Evolutionary conservation across 2,797 vertebrate genomes (phyloP).

Genomic region (Australoheros facetus): DNA sequence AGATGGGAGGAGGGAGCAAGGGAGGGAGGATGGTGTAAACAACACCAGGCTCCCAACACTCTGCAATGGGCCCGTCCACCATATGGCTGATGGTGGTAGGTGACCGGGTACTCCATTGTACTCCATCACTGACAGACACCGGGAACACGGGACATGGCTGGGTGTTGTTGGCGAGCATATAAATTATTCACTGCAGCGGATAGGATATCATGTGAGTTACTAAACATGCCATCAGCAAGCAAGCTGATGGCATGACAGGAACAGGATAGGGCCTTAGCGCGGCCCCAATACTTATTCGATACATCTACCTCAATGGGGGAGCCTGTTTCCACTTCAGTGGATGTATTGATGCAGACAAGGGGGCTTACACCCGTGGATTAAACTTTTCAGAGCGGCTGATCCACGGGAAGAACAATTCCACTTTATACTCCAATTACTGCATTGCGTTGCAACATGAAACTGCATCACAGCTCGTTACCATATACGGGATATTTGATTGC

Average conservation of each 20-base stretch:
- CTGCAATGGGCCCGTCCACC: slow-evolving; percentile 39
- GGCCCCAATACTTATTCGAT: slow-evolving; percentile 59
- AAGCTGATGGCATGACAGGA: slow-evolving; percentile 68
- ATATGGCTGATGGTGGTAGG: slow-evolving; percentile 53
- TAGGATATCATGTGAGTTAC: slow-evolving; percentile 72
- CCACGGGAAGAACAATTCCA: slow-evolving; percentile 50
- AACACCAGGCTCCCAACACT: slow-evolving; percentile 44
- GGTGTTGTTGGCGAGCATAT: slow-evolving; percentile 61
- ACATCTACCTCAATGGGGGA: slow-evolving; percentile 66
- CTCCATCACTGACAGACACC: slow-evolving; percentile 25
- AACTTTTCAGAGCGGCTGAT: slow-evolving; percentile 57
- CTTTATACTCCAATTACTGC: slow-evolving; percentile 66
- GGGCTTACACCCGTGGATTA: slow-evolving; percentile 42
- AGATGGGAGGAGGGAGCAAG: slow-evolving; percentile 15
- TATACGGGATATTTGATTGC: slow-evolving; percentile 70
- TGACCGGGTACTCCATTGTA: slow-evolving; percentile 43
- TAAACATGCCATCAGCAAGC: slow-evolving; percentile 79
- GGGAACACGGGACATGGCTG: slow-evolving; percentile 43
- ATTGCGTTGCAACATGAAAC: slow-evolving; percentile 63
- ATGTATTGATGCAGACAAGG: slow-evolving; percentile 51
- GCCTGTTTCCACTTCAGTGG: slow-evolving; percentile 59
- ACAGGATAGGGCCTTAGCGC: slow-evolving; percentile 57
- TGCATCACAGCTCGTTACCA: slow-evolving; percentile 55
- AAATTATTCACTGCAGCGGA: slow-evolving; percentile 68
- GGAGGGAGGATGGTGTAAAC: slow-evolving; percentile 46